Evolutionary conservation across 2,888 invertebrate genomes (phyloP).

Genomic region (Eilema griseolum): DNA sequence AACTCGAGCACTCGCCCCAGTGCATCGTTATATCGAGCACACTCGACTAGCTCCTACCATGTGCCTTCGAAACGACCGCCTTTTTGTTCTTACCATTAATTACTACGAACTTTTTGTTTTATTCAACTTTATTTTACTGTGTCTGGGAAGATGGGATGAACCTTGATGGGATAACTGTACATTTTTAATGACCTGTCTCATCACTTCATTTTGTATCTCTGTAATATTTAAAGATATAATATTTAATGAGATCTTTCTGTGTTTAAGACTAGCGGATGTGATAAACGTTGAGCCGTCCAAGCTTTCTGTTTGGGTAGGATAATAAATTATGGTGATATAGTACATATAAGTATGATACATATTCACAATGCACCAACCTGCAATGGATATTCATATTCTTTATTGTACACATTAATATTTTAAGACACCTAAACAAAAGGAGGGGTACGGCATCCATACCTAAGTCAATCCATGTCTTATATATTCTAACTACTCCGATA

Average conservation of each 20-base stretch:
- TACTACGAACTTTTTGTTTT: slow-evolving; percentile 2
- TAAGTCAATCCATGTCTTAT: too few species aligned
- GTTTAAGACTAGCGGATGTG: not conserved
- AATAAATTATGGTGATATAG: not conserved
- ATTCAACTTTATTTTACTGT: slow-evolving; percentile 8
- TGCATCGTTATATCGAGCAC: not conserved
- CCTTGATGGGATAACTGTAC: not conserved
- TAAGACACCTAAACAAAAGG: too few species aligned
- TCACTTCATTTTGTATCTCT: not conserved
- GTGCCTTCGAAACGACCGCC: not conserved
- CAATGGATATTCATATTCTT: too few species aligned
- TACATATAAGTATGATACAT: not conserved
- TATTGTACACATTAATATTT: too few species aligned
- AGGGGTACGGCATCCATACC: too few species aligned
- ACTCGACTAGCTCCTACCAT: not conserved
- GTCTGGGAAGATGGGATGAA: not conserved
- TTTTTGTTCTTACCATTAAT: slow-evolving; percentile 9
- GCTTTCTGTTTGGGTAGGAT: not conserved
- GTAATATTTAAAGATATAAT: not conserved
- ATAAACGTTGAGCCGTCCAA: not conserved
- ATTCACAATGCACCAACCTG: too few species aligned
- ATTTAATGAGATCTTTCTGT: not conserved
- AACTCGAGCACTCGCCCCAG: not conserved
- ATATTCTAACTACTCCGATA: too few species aligned
- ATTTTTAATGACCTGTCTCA: slow-evolving; percentile 9